Percentiles rank a stretch among this genome's conserved stretches.
phyloP scores from a whole-genome alignment of 2,113 vertebrate genomes.

The Promerops cafer region DNA sequence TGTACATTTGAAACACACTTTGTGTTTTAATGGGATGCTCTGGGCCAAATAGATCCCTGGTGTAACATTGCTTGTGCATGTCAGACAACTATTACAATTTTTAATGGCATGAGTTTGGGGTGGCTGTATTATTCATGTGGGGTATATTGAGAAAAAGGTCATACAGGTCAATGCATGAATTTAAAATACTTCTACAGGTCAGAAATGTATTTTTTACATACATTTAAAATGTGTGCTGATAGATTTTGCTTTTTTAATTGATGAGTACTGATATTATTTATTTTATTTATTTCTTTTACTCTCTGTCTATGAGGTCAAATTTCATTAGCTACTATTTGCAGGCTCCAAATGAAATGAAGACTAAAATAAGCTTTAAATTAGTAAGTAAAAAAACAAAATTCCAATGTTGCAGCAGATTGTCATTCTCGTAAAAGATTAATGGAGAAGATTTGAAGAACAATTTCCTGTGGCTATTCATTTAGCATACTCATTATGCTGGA shows the following conservation, averaged over 20 bases:
- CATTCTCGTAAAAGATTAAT: slow-evolving; percentile 31
- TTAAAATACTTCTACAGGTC: not conserved
- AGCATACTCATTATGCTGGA: slow-evolving; percentile 30
- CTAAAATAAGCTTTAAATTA: slow-evolving; percentile 4
- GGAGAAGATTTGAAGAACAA: slow-evolving; percentile 9
- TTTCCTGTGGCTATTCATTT: slow-evolving; percentile 36
- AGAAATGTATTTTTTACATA: not conserved
- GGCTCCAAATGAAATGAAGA: not conserved
- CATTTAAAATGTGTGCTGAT: not conserved
- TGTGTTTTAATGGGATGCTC: slow-evolving; percentile 46
- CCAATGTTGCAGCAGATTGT: not conserved
- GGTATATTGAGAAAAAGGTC: not conserved
- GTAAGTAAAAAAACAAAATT: slow-evolving; percentile 18
- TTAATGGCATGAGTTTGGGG: slow-evolving; percentile 16
- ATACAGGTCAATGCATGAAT: not conserved
- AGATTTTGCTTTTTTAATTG: not conserved
- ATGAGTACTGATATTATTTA: not conserved
- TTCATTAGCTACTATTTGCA: not conserved
- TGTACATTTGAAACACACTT: slow-evolving; percentile 33
- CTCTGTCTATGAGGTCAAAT: not conserved
- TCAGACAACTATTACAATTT: slow-evolving; percentile 30
- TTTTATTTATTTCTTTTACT: slow-evolving; percentile 14
- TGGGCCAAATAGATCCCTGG: slow-evolving; percentile 37
- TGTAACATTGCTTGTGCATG: slow-evolving; percentile 26
- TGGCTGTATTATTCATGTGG: slow-evolving; percentile 35